Evolutionary conservation across 2,113 vertebrate species (phyloP).

Genomic region (Leptocoma aspasia): DNA sequence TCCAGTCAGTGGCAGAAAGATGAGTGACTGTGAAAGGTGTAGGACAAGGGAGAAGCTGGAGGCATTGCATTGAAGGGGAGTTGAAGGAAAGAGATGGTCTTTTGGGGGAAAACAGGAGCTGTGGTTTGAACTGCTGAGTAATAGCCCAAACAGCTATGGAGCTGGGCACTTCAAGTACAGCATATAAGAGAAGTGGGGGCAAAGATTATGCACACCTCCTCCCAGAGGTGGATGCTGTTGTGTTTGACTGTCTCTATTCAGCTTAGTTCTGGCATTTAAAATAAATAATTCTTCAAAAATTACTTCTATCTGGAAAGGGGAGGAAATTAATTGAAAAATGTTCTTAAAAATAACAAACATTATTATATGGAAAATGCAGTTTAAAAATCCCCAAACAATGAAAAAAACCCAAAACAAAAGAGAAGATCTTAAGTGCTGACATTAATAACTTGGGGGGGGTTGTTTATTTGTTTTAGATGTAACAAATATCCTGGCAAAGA

Average conservation of each 20-base stretch:
- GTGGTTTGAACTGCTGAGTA: background rate
- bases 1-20: background rate
- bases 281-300: background rate
- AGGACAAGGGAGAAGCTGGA: background rate
- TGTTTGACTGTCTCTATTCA: background rate
- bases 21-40: background rate
- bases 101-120: background rate
- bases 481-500: constrained; percentile 63
- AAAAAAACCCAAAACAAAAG: background rate
- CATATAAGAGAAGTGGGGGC: background rate
- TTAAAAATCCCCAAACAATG: background rate
- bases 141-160: background rate
- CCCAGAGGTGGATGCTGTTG: background rate
- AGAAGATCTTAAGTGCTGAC: background rate
- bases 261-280: background rate
- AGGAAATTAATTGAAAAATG: background rate
- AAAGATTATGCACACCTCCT: background rate
- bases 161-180: background rate
- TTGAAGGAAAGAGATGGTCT: background rate
- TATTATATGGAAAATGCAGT: background rate
- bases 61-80: background rate
- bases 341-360: background rate
- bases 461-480: constrained; percentile 72
- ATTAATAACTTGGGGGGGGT: background rate
- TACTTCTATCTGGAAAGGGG: background rate